Base-by-base conservation (phyloP, 2,888 invertebrate species). In the Chrysolina haemoptera region DNA sequence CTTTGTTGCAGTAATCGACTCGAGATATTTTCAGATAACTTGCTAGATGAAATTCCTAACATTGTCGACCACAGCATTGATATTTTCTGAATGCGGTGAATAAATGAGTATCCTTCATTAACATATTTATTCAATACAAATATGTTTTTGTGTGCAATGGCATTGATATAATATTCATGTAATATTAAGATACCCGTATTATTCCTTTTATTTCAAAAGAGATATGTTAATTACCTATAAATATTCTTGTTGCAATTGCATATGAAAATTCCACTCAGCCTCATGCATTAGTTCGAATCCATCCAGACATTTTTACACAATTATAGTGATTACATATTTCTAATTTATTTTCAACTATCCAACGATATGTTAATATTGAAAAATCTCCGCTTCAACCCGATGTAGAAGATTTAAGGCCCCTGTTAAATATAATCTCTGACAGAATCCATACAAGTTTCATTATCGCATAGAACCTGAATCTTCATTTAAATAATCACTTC, bases 401-500 rank as follows among this genome's bases (percentile, higher is more conserved):
- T 70, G 72, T 76, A 27, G 55, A 72, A 76, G 74, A 77, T 77
- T 71, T 71, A 73, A 71, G 66, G 69, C 72, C 53, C 48, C 70
- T 62, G 76, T 78, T 62, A 70, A 78, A 80, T 78, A 78, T 82
- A 81, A 83, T 82, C 82, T 81, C 78, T 80, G 79, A 81, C 80
- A 79, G 81, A 82, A 82, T 79, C 80, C 81, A 79, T 81, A 82
- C 81, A 81, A 80, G 81, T 82, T 82, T 80, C 82, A 83, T 84
- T 85, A 84, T 84, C 84, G 80, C 81, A 71, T 68, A 50, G 76
- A 82, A 81, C 83, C 82, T 85, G 84, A 82, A 84, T 86, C 86
- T 86, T 84, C 85, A 86, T 86, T 86, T 86, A 85, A 85, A 85
- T 86, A 86, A 86, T 84, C 85, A 82, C 85, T 82, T 83, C 84